Evolutionary conservation across 2,797 vertebrate genomes (phyloP), one percentile per base, ranked within the genome.

Genomic region (Crocidura indochinensis): DNA sequence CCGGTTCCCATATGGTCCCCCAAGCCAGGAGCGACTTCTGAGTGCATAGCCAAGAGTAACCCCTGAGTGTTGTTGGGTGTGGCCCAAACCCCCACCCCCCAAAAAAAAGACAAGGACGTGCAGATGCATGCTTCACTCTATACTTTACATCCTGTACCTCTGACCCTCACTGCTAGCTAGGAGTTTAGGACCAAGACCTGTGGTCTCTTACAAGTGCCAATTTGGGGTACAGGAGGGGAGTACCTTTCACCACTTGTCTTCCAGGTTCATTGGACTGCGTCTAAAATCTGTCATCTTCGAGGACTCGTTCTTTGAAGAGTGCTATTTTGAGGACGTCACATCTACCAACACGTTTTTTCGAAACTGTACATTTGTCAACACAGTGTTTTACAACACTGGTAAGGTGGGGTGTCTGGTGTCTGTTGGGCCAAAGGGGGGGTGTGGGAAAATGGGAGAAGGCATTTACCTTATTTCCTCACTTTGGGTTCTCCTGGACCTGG

Each of bases 371-470:
- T 99, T 99, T 90, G 98, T 99, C 90, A 98, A 98, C 96, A 99
- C 99, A 0, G 97, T 99, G 90, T 99, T 99, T 98, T 99, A 99
- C 96, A 99, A 99, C 98, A 99, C 99, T 31, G 99, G 99, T 99
- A 73, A 96, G 94, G 60, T 0, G 46, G 38, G 65, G 6, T 19
- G 67, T 0, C 2, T 0, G 38, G 38, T 38, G 56, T 64, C 0
- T 1, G 38, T 2, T 38, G 38, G n/a, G 71, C 76, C 31, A 6
- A 38, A 17, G 84, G 75, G 64, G 6, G 15, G 81, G 1, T n/a
- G 2, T 6, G 8, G 29, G 77, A 46, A 31, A 49, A 29, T 49
- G n/a, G 74, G 44, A 22, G 31, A 24, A n/a, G 51, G 29, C 20
- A 12, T 2, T 49, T 20, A 75, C 15, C 46, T 78, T 7, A 20